Evolutionary conservation across 2,797 vertebrate genomes (phyloP).

Genomic region (Catostomus latipinnis): DNA sequence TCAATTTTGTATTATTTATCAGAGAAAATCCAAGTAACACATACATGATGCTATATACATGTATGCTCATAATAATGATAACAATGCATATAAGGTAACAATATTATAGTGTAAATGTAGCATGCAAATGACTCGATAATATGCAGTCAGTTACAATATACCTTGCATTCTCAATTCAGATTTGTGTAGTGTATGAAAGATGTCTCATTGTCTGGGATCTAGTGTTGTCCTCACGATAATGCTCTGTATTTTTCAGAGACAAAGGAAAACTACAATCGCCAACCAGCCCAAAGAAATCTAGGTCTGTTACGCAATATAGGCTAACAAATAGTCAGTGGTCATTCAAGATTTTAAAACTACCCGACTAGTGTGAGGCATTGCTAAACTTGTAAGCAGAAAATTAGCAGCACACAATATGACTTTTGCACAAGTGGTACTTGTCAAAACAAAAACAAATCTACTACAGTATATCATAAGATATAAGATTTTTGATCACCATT

Average conservation of each 20-base stretch:
- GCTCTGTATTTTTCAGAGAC: neutral
- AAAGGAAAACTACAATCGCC: slow-evolving; percentile 1
- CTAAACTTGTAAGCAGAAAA: slow-evolving; percentile 15
- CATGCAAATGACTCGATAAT: too few species aligned
- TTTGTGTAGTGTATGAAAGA: slow-evolving; percentile 3
- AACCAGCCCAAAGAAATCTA: slow-evolving; percentile 6
- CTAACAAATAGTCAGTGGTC: slow-evolving; percentile 24
- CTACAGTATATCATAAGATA: too few species aligned
- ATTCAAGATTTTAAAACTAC: slow-evolving; percentile 11
- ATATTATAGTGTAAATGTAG: too few species aligned
- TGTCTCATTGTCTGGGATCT: neutral
- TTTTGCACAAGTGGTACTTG: neutral
- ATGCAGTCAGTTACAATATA: neutral
- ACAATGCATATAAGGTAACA: too few species aligned
- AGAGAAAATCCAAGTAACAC: neutral
- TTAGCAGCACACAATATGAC: neutral
- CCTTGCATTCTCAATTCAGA: neutral
- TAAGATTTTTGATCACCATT: too few species aligned
- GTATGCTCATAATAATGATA: too few species aligned
- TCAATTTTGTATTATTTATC: neutral
- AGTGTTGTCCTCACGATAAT: neutral
- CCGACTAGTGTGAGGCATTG: neutral
- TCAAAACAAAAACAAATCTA: too few species aligned
- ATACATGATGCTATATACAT: neutral
- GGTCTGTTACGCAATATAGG: slow-evolving; percentile 26